phyloP scores from a whole-genome alignment of 2,888 invertebrate species.

The Spodoptera littoralis region DNA sequence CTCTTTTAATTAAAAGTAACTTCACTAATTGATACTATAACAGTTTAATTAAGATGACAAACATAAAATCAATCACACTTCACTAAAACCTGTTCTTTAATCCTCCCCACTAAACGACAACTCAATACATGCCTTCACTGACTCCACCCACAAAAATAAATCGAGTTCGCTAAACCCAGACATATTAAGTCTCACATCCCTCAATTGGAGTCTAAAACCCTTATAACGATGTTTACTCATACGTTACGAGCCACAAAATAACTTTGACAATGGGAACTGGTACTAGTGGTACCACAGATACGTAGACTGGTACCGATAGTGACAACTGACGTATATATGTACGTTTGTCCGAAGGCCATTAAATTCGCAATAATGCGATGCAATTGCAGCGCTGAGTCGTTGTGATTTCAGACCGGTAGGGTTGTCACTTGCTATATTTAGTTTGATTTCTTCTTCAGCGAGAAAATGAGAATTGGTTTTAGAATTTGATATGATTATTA shows the following conservation, averaged over 20 bases:
- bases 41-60: no score
- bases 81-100: no score
- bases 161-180: background rate
- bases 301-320: conserved; percentile 42
- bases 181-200: conserved; percentile 1
- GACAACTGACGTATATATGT: conserved; percentile 51
- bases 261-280: conserved; percentile 45
- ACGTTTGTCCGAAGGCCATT: conserved; percentile 63
- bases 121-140: no score
- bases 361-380: conserved; percentile 69
- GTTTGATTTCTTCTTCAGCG: background rate
- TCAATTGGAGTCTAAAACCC: conserved; percentile 5
- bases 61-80: no score
- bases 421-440: conserved; percentile 41
- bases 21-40: no score
- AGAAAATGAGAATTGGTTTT: no score
- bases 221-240: conserved; percentile 36
- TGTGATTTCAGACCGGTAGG: conserved; percentile 55
- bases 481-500: no score
- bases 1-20: no score
- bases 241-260: conserved; percentile 37
- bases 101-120: no score
- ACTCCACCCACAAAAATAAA: no score
- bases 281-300: conserved; percentile 21
- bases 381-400: conserved; percentile 61